These are phyloP conservation scores for Podarcis cretensis DNA, from an alignment of 2,113 vertebrate genomes.

Conservation along the genomic window DNA sequence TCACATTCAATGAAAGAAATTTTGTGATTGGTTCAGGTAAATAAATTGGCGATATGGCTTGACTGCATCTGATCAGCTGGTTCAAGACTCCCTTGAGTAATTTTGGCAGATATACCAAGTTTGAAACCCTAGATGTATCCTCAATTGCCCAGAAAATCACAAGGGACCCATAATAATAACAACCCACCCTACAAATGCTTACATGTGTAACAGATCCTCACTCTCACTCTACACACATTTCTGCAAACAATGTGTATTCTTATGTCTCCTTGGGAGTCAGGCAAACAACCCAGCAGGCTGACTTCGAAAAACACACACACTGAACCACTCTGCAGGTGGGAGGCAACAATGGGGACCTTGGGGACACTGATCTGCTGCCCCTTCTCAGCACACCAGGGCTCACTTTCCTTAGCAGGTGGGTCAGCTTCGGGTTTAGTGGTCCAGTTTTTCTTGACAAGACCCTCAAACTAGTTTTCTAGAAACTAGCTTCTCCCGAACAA, in stretches of 20 bases:
- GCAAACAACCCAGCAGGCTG: background rate
- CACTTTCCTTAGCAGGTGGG: no score
- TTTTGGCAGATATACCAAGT: background rate
- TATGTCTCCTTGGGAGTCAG: background rate
- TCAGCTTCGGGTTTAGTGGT: background rate
- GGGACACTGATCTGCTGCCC: no score
- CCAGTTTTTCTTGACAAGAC: background rate
- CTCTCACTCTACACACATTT: background rate
- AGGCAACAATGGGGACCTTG: no score
- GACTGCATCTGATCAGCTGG: background rate
- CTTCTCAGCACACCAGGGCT: no score
- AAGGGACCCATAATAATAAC: background rate
- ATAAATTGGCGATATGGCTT: background rate
- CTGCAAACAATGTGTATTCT: no score
- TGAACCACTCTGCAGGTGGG: no score
- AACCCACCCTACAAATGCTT: background rate
- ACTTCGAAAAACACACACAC: no score
- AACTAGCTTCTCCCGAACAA: background rate
- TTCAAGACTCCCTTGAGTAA: background rate
- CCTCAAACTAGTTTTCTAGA: background rate
- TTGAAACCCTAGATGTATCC: background rate
- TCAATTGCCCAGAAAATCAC: background rate
- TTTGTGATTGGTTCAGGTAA: background rate
- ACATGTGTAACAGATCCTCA: background rate
- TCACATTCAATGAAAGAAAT: background rate